Percentiles rank a stretch among this genome's conserved stretches.
phyloP scores from a whole-genome alignment of 2,888 invertebrate genomes.

The Papilio protenor region DNA sequence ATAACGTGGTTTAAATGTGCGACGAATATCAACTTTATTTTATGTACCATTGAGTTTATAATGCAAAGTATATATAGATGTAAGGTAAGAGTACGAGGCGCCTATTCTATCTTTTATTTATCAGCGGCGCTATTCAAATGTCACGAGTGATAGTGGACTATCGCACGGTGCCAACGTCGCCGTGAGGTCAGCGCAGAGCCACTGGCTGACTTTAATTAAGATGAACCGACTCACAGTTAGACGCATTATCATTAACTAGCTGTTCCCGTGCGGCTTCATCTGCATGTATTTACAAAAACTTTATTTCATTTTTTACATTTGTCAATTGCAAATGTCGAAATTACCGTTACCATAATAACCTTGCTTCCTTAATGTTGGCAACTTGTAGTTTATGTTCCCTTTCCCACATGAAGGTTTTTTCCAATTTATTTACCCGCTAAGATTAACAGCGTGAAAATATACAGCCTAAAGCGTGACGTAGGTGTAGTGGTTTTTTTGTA shows the following conservation, averaged over 20 bases:
- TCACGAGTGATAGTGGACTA: constrained; percentile 38
- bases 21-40: background rate
- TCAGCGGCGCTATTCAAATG: constrained; percentile 40
- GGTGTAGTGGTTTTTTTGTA: too few relatives aligned
- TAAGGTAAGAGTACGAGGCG: constrained; percentile 17
- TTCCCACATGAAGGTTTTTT: too few relatives aligned
- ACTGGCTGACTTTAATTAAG: constrained; percentile 1
- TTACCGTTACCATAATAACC: too few relatives aligned
- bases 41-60: background rate
- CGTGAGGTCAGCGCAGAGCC: constrained; percentile 24
- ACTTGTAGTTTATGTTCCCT: too few relatives aligned
- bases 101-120: constrained; percentile 41
- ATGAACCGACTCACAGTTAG: background rate
- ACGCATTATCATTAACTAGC: constrained; percentile 6
- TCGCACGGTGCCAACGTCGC: constrained; percentile 22
- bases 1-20: background rate
- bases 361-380: too few relatives aligned
- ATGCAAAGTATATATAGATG: background rate
- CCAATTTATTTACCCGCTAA: too few relatives aligned
- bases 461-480: too few relatives aligned
- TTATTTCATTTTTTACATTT: too few relatives aligned
- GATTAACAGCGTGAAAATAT: too few relatives aligned
- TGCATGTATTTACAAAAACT: too few relatives aligned
- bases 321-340: too few relatives aligned
- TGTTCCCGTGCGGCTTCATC: too few relatives aligned